Percentiles rank a stretch among this genome's conserved stretches.
Conservation (phyloP, 2,888 invertebrate species). For the Diadromus collaris region DNA sequence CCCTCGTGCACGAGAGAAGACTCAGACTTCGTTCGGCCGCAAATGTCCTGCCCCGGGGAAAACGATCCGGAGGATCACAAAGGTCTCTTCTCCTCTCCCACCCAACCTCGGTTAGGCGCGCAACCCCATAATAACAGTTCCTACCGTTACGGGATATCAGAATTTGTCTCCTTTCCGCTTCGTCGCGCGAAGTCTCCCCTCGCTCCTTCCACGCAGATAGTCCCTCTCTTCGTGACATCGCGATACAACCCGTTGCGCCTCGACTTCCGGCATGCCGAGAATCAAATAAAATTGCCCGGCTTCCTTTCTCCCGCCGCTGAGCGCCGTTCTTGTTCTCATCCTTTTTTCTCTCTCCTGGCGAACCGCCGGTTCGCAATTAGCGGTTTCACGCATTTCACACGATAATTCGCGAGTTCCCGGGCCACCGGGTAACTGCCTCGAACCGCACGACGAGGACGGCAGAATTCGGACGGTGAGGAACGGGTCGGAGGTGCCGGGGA, state of each 20-base stretch:
- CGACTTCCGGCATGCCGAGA: conserved; percentile 38
- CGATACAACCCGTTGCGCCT: conserved; percentile 25
- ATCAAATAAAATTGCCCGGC: conserved; percentile 44
- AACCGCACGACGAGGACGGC: conserved; percentile 50
- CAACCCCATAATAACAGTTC: conserved; percentile 14
- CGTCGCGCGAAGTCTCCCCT: background rate
- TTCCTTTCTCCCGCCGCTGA: conserved; percentile 39
- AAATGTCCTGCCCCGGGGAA: conserved; percentile 59
- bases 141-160: conserved; percentile 25
- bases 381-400: conserved; percentile 60
- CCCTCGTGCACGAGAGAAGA: conserved; percentile 36
- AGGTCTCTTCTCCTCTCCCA: background rate
- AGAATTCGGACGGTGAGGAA: conserved; percentile 28
- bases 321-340: background rate
- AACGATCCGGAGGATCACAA: conserved; percentile 38
- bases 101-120: background rate
- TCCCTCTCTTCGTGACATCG: conserved; percentile 22
- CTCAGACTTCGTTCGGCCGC: conserved; percentile 53
- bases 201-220: conserved; percentile 11
- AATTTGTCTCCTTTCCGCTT: conserved; percentile 42
- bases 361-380: conserved; percentile 68
- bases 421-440: conserved; percentile 24
- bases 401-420: conserved; percentile 54
- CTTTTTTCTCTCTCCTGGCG: conserved; percentile 34
- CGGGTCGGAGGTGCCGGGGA: background rate